A percentile compares a stretch with the other conserved stretches of the same genome.
These are phyloP conservation scores for Turnix velox DNA, from an alignment of 2,113 vertebrate species.

Conservation along the genomic window DNA sequence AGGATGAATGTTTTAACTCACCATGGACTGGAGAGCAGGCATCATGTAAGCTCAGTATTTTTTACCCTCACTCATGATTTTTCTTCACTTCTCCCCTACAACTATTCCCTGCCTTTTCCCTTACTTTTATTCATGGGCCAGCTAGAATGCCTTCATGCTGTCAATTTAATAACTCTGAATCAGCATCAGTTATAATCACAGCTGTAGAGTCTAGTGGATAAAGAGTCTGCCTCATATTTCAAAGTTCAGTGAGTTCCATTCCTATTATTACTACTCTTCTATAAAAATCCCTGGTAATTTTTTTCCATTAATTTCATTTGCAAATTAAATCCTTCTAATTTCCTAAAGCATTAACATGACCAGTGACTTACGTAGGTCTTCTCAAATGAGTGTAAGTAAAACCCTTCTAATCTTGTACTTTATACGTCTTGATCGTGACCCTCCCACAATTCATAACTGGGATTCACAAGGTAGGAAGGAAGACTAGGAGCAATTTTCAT, in stretches of 20 bases:
- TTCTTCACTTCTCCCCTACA: not conserved
- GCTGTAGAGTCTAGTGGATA: not conserved
- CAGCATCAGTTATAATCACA: constrained; percentile 2
- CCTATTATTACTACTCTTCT: not conserved
- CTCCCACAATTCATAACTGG: not conserved
- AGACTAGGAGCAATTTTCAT: not conserved
- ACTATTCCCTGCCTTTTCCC: not conserved
- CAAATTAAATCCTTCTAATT: constrained; percentile 30
- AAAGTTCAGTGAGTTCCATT: constrained; percentile 20
- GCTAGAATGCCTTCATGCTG: not conserved
- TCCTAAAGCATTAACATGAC: not conserved
- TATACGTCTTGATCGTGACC: not conserved
- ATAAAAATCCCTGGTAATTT: constrained; percentile 24
- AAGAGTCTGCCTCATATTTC: not conserved
- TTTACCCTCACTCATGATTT: not conserved
- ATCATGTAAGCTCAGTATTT: not conserved
- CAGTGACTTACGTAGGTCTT: not conserved
- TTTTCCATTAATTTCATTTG: constrained; percentile 3
- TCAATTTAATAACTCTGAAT: not conserved
- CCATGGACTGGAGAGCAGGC: not conserved
- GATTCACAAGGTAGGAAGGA: not conserved
- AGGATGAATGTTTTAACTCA: not conserved
- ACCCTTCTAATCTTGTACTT: not conserved
- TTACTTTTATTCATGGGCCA: not conserved
- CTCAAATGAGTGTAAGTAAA: not conserved